Base-by-base conservation (phyloP, 92 coral and sea anemone genomes). In the Porites cylindrica region DNA sequence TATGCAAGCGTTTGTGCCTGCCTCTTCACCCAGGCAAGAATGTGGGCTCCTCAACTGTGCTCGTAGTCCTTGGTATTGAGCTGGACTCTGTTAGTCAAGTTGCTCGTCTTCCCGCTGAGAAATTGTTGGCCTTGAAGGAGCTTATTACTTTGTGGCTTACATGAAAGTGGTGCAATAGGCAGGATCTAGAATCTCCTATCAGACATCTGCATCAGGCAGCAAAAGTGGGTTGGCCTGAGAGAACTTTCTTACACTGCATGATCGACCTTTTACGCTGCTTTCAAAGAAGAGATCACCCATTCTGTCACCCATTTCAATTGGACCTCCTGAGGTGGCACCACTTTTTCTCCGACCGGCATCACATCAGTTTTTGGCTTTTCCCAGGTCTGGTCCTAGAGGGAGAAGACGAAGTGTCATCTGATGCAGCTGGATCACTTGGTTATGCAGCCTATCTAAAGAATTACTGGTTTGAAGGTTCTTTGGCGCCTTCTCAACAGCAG, bases 191-290 rank as follows among this genome's bases (percentile, higher is more conserved):
- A 64, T 84, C 89, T 14, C 56, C 77, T 26, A 70, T 89, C 47
- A 89, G 92, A 26, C 85, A 70, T 17, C 85, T 89, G 5, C 89
- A 90, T 54, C 93, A 90, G 19, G 90, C 90, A 1, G 84, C 82
- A 18, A 64, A 85, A 54, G 93, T 80, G 68, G 86, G 84, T 7
- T 75, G 85, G 76, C 92, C 92, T 21, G 89, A 89, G 24, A 66
- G 88, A 20, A 69, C 88, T 1, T 88, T 89, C 51, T 47, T 89
- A 13, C 88, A 83, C 20, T 83, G 80, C 70, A 82, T 89, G 92
- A 76, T 76, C 64, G 73, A 83, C 64, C 72, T 89, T 66, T 66
- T 88, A 11, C 7, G 65, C 72, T 81, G 80, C 50, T 87, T 87
- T 79, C 86, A 81, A 12, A n/a, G 12, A 9, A 66, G 51, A 50